These are phyloP conservation scores for Plebejus melissa DNA, from an alignment of 2,888 invertebrate species.

Conservation along the genomic window DNA sequence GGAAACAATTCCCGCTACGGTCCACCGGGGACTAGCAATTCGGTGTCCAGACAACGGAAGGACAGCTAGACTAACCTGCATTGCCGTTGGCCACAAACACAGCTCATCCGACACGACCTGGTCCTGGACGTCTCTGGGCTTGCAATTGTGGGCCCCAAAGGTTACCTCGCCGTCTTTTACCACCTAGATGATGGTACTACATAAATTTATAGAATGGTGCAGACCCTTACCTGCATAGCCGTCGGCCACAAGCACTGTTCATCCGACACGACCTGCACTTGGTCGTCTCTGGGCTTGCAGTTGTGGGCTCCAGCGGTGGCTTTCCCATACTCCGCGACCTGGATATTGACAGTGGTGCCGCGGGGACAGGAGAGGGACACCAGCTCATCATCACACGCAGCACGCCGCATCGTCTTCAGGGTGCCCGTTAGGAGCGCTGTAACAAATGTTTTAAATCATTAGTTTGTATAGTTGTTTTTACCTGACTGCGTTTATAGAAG, in stretches of 20 bases:
- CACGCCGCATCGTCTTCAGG: slow-evolving; percentile 90
- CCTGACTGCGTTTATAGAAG: too few relatives aligned
- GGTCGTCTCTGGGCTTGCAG: slow-evolving; percentile 46
- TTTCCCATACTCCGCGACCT: slow-evolving; percentile 91
- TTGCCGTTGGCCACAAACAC: slow-evolving; percentile 44
- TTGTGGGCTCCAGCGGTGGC: slow-evolving; percentile 62
- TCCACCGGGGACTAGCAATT: too few relatives aligned
- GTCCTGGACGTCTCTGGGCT: slow-evolving; percentile 37
- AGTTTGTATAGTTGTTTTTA: too few relatives aligned
- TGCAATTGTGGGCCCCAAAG: background rate
- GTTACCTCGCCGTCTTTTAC: slow-evolving; percentile 73
- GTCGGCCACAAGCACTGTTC: slow-evolving; percentile 81
- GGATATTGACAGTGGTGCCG: slow-evolving; percentile 94
- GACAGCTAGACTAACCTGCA: background rate
- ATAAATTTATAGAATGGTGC: background rate
- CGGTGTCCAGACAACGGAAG: too few relatives aligned
- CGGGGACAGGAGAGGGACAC: slow-evolving; percentile 93
- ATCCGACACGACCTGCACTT: slow-evolving; percentile 58
- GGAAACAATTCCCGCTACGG: too few relatives aligned
- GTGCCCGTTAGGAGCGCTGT: slow-evolving; percentile 93
- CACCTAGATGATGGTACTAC: background rate
- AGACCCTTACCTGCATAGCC: slow-evolving; percentile 78
- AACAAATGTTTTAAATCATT: slow-evolving; percentile 33
- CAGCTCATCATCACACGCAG: slow-evolving; percentile 93
- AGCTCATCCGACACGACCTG: slow-evolving; percentile 71